Base-by-base conservation (phyloP, 2,797 vertebrate species). In the Natrix natrix region DNA sequence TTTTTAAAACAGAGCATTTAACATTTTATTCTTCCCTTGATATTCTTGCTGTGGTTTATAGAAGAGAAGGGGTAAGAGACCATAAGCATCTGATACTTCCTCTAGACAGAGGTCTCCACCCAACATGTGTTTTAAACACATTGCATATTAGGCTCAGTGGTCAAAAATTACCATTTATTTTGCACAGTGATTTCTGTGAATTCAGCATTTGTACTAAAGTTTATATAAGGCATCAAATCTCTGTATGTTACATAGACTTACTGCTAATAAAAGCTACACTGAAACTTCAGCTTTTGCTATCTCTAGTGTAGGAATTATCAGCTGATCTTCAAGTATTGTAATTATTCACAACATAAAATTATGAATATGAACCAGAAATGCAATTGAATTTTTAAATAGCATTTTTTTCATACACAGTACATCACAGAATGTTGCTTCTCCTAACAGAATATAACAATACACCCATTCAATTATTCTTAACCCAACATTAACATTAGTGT, bases 11-110 rank as follows among this genome's bases (percentile, higher is more conserved):
- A 86, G 24, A 59, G 94, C 90, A 57, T 96, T 96, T 94, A 96
- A 95, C 91, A 93, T 95, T 95, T 96, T 96, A 96, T 91, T 90
- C 91, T 94, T 96, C 93, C 94, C 95, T 94, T 95, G 93, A 94
- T 96, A 96, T 96, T 97, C 87, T 90, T 96, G 91, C 95, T 96
- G 94, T 93, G 93, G 96, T 94, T 96, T 93, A 94, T 93, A 92
- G 87, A 93, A 95, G 87, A 93, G 90, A 93, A 94, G 89, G 66
- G 57, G 92, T 93, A 90, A 86, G 87, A 91, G 83, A 92, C 93
- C 94, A 92, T 48, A 86, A 95, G 93, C 93, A 97, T 94, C 90
- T 94, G 96, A 97, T 97, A 94, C 86, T 97, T 97, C 96, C 96
- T 96, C 93, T 94, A 95, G 95, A 95, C 90, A 57, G 11, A 87